A percentile compares a stretch with the other conserved stretches of the same genome.
Conservation (phyloP, 2,888 invertebrate genomes). For the Polydrusus pterygomalis region DNA sequence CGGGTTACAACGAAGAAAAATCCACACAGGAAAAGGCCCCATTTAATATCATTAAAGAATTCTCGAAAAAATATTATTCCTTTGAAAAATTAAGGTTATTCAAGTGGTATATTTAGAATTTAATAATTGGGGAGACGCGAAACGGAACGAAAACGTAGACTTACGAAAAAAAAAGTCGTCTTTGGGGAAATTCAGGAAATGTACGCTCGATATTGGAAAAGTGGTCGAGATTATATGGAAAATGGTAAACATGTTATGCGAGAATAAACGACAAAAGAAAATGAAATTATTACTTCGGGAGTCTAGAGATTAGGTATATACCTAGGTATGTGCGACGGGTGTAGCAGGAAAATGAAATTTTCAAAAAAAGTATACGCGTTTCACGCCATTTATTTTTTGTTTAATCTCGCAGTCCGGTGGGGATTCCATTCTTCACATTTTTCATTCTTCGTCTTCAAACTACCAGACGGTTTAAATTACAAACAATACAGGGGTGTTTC, state of each 20-base stretch:
- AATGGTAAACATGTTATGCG: conserved; percentile 12
- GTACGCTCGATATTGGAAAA: conserved; percentile 15
- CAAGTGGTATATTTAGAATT: conserved; percentile 9
- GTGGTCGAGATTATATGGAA: neutral
- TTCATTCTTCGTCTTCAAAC: too few species aligned
- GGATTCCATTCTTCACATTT: too few species aligned
- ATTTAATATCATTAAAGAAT: neutral
- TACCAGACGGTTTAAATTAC: too few species aligned
- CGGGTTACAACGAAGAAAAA: neutral
- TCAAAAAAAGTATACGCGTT: too few species aligned
- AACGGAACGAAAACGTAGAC: neutral
- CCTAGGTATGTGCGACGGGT: too few species aligned
- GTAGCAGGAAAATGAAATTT: too few species aligned
- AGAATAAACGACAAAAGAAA: neutral
- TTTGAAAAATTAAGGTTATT: neutral
- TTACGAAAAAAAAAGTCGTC: conserved; percentile 9
- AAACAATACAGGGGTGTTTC: too few species aligned
- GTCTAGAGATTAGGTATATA: neutral
- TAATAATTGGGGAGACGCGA: neutral
- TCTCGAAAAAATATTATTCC: neutral
- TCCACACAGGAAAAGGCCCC: neutral
- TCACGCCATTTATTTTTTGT: too few species aligned
- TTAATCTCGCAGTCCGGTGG: too few species aligned
- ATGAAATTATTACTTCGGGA: neutral
- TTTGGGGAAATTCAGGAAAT: conserved; percentile 17